phyloP scores from a whole-genome alignment of 2,113 vertebrate genomes.

The Antechinus flavipes region DNA sequence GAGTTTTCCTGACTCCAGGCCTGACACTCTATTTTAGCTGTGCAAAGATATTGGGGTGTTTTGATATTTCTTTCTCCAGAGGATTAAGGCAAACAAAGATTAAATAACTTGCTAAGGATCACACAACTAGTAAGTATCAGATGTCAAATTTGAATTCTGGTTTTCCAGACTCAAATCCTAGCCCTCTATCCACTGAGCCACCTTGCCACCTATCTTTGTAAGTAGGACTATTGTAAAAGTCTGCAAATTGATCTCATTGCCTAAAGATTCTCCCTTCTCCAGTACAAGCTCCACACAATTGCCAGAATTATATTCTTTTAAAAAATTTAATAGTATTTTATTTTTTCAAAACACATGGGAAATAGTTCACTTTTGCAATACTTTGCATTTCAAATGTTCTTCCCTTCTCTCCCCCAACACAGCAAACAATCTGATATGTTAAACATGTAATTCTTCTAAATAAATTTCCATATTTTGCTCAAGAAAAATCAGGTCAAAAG shows the following conservation, averaged over 20 bases:
- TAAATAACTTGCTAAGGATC: not conserved
- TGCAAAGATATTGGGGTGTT: not conserved
- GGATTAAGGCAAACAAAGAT: not conserved
- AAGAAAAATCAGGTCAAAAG: no score
- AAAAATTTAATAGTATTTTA: no score
- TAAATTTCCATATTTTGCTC: no score
- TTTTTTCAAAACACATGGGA: no score
- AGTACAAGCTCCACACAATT: not conserved
- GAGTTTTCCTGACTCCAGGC: not conserved
- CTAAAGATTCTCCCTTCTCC: slow-evolving; percentile 1
- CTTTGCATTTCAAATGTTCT: no score
- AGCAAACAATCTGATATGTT: no score
- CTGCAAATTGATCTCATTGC: not conserved
- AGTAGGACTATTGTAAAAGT: not conserved
- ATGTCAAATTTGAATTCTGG: not conserved
- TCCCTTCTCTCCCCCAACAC: no score
- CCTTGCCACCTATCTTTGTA: not conserved
- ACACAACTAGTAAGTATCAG: not conserved
- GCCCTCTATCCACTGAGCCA: not conserved
- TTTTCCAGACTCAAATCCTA: not conserved
- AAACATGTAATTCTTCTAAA: no score
- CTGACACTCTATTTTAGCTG: not conserved
- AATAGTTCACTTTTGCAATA: no score
- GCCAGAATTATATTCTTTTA: not conserved
- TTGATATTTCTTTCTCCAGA: not conserved